phyloP scores from a whole-genome alignment of 2,888 invertebrate genomes.

The Cabera pusaria region DNA sequence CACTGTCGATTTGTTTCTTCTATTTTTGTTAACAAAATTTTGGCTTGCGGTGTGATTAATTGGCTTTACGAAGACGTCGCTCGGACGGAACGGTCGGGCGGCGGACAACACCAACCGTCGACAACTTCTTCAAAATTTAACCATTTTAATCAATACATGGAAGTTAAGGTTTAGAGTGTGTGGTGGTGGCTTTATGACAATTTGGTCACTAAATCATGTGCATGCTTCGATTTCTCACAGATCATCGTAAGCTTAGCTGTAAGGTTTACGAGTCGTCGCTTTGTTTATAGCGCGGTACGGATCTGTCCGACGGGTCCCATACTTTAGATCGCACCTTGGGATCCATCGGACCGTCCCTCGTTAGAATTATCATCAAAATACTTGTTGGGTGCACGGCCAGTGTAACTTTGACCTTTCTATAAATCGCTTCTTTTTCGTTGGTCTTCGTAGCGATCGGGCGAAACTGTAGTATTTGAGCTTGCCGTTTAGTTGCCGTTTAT shows the following conservation, averaged over 20 bases:
- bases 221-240: constrained; percentile 78
- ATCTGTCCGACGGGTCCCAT: constrained; percentile 47
- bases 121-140: constrained; percentile 76
- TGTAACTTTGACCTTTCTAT: constrained; percentile 52
- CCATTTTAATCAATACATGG: constrained; percentile 65
- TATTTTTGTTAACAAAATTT: constrained; percentile 72
- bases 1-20: constrained; percentile 72
- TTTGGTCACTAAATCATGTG: constrained; percentile 75
- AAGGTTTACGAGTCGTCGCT: constrained; percentile 60
- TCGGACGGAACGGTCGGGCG: constrained; percentile 41
- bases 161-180: constrained; percentile 82
- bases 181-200: constrained; percentile 79
- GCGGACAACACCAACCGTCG: constrained; percentile 48
- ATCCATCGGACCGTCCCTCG: constrained; percentile 46
- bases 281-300: constrained; percentile 55
- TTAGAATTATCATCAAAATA: constrained; percentile 31
- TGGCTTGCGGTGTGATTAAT: constrained; percentile 82
- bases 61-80: constrained; percentile 61
- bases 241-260: constrained; percentile 70
- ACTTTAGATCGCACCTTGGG: too few relatives aligned
- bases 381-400: constrained; percentile 68
- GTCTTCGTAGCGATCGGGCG: constrained; percentile 19
- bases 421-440: constrained; percentile 40
- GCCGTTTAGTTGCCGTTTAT: too few relatives aligned
- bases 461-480: constrained; percentile 16